These are phyloP conservation scores for Lepidotrigona ventralis DNA, from an alignment of 1,140 invertebrate species.

Conservation along the genomic window DNA sequence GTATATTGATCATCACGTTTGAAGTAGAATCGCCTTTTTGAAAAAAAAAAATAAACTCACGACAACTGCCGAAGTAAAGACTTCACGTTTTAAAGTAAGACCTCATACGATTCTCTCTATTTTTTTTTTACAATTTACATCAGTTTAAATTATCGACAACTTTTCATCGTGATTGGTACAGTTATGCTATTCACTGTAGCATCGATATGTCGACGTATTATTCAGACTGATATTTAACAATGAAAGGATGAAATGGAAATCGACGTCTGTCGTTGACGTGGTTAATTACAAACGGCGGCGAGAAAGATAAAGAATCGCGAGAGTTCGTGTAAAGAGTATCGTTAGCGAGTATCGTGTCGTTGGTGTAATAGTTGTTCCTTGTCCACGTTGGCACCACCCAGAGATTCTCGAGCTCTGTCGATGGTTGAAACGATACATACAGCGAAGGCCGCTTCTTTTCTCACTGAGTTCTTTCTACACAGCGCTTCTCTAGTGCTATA, in stretches of 20 bases:
- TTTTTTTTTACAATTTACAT: too few relatives aligned
- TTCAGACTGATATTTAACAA: background rate
- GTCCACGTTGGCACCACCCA: constrained; percentile 2
- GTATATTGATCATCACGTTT: too few relatives aligned
- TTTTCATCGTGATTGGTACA: too few relatives aligned
- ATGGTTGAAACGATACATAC: constrained; percentile 2
- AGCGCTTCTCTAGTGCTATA: constrained; percentile 45
- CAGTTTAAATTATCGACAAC: too few relatives aligned
- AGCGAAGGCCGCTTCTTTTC: constrained; percentile 37
- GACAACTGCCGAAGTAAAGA: too few relatives aligned
- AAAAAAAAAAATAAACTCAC: too few relatives aligned
- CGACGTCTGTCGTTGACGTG: constrained; percentile 3
- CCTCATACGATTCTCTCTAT: too few relatives aligned
- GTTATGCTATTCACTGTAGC: too few relatives aligned
- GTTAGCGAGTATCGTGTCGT: constrained; percentile 37
- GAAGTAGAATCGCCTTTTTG: too few relatives aligned
- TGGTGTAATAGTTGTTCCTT: constrained; percentile 20
- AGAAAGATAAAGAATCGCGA: background rate
- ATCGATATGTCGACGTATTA: too few relatives aligned
- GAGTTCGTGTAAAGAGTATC: constrained; percentile 15
- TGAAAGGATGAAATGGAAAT: background rate
- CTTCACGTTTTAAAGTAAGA: too few relatives aligned
- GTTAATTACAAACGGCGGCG: too few relatives aligned
- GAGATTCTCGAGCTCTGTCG: background rate
- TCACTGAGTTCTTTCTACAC: constrained; percentile 45